These are phyloP conservation scores for Peromyscus aztecus DNA, from an alignment of 2,797 vertebrate species.

Conservation along the genomic window DNA sequence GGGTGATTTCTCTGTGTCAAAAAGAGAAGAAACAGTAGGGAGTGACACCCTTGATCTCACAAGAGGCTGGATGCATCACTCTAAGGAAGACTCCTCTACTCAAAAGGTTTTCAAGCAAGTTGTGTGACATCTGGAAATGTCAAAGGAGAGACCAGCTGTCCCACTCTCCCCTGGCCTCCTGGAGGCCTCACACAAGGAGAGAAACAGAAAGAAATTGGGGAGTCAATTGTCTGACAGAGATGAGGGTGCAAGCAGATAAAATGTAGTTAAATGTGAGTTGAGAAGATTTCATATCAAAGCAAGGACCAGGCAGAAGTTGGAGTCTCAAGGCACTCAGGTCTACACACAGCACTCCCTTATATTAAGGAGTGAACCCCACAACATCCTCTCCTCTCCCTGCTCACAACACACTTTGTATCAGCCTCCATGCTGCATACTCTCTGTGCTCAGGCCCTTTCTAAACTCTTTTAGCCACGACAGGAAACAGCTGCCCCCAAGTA, in stretches of 20 bases:
- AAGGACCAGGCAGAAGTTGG: background rate
- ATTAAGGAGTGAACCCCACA: background rate
- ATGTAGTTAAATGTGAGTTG: background rate
- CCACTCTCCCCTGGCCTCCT: background rate
- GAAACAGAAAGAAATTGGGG: background rate
- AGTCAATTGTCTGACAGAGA: background rate
- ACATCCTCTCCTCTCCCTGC: background rate
- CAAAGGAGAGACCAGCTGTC: background rate
- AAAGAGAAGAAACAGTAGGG: background rate
- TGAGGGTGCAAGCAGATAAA: background rate
- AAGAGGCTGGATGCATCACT: background rate
- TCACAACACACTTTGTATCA: background rate
- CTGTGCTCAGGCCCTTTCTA: background rate
- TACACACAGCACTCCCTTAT: accelerated
- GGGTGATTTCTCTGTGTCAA: background rate
- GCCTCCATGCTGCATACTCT: accelerated
- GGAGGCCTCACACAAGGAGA: background rate
- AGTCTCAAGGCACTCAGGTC: too few relatives aligned
- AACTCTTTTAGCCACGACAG: background rate
- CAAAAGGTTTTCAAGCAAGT: background rate
- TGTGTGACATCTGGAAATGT: background rate
- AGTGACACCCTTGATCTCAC: background rate
- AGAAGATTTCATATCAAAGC: background rate
- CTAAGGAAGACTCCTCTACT: background rate
- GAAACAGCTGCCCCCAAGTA: background rate